phyloP scores from a whole-genome alignment of 2,888 invertebrate genomes.

The Athalia rosae region DNA sequence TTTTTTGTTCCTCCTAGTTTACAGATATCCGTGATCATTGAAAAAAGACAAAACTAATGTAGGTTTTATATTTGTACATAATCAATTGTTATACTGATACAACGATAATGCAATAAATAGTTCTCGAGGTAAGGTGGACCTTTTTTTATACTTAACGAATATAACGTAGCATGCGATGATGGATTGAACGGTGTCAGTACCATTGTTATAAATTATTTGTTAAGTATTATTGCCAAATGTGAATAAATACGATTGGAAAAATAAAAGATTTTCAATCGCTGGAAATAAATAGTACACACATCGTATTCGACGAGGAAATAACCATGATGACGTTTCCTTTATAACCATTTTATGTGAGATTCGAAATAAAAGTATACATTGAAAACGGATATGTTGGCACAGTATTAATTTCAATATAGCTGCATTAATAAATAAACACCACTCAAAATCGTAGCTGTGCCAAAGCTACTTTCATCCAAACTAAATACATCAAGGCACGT shows the following conservation, averaged over 20 bases:
- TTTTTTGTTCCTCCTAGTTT: not conserved
- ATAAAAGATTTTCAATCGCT: conserved; percentile 3
- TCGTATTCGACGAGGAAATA: not conserved
- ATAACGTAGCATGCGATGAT: conserved; percentile 12
- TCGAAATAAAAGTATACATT: not conserved
- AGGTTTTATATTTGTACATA: conserved; percentile 68
- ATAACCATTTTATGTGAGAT: not conserved
- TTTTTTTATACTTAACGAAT: conserved; percentile 40
- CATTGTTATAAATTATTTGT: conserved; percentile 54
- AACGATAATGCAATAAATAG: conserved; percentile 13
- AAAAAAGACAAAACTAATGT: conserved; percentile 47
- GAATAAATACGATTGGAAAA: conserved; percentile 56
- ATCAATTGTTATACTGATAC: conserved; percentile 47
- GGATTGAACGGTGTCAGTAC: conserved; percentile 2
- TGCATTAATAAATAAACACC: not conserved
- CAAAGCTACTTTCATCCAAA: conserved; percentile 49
- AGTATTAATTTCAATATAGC: conserved; percentile 9
- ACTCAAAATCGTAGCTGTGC: not conserved
- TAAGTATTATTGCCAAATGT: conserved; percentile 59
- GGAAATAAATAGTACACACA: not conserved
- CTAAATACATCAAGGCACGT: conserved; percentile 63
- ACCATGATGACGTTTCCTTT: not conserved
- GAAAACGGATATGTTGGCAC: conserved; percentile 36
- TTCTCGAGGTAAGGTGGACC: conserved; percentile 17
- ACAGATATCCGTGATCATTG: not conserved